phyloP scores from a whole-genome alignment of 2,113 vertebrate species.

The Zingel zingel region DNA sequence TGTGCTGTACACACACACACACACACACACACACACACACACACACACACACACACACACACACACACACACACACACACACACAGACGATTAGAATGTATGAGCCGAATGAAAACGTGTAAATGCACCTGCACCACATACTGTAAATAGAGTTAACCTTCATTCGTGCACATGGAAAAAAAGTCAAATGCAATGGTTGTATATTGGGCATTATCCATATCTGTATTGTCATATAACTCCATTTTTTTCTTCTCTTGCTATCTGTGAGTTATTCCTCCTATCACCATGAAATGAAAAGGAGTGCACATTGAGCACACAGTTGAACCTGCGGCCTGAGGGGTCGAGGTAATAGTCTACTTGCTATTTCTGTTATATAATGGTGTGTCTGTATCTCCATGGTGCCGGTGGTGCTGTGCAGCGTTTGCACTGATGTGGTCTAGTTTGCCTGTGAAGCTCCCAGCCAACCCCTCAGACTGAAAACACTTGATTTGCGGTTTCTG shows the following conservation, averaged over 20 bases:
- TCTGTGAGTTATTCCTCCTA: not conserved
- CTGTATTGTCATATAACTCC: not conserved
- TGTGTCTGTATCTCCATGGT: constrained; percentile 25
- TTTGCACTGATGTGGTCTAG: constrained; percentile 62
- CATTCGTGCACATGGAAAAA: not conserved
- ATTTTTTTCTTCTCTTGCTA: not conserved
- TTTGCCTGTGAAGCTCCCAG: constrained; percentile 31
- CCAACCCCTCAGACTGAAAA: constrained; percentile 24
- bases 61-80: not conserved
- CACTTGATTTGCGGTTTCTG: constrained; percentile 14
- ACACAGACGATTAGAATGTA: not conserved
- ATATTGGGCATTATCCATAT: not conserved
- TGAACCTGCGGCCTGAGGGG: constrained; percentile 30
- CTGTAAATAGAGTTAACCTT: not conserved
- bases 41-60: not conserved
- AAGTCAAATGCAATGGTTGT: not conserved
- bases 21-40: not conserved
- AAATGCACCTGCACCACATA: not conserved
- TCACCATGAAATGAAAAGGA: not conserved
- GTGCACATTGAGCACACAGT: constrained; percentile 18
- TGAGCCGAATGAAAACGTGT: not conserved
- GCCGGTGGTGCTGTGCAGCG: constrained; percentile 45
- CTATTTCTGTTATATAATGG: constrained; percentile 44
- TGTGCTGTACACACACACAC: not conserved
- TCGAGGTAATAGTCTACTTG: not conserved